Evolutionary conservation across 2,888 invertebrate genomes (phyloP), one percentile per base, ranked within the genome.

Genomic region (Callimorpha dominula): DNA sequence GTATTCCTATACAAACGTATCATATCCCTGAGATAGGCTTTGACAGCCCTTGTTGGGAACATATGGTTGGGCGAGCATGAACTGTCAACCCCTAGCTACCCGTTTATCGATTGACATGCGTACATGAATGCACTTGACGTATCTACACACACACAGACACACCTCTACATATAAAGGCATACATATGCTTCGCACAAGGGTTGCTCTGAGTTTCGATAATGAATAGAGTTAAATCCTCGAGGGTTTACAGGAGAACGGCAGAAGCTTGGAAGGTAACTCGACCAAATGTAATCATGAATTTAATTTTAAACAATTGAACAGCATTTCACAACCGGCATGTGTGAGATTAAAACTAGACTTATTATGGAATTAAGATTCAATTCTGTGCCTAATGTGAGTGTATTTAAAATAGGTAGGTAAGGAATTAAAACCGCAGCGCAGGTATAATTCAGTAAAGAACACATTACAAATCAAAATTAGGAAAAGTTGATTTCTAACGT

Each of bases 51-150:
- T 43, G 42, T 57, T 42, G 52, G 7, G 57, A 8, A 65, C 50
- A 46, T 43, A 49, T 65, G 54, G 31, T 57, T 70, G 42, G 46
- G 11, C 46, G 62, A 69, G 40, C 68, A 49, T 69, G 49, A 69
- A 50, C 62, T 71, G 63, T 57, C 54, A 71, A 57, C 57, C 57
- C 70, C 46, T n/a, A 46, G 5, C 64, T 46, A 49, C 54, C 46
- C 20, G 8, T 31, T 31, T 65, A 71, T 71, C 42, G 65, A 71
- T 60, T 65, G 65, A 9, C 42, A 17, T 49, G 40, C 65, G 71
- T 65, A 71, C 52, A 62, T 50, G 46, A 50, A 66, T 71, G 71
- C 65, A 71, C 71, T 71, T 14, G 31, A 31, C 43, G 49, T 66
- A 60, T 50, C 20, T 17, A 71, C 60, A 49, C 31, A 31, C 31